Base-by-base conservation (phyloP, 2,113 vertebrate genomes). In the Thomomys bottae region DNA sequence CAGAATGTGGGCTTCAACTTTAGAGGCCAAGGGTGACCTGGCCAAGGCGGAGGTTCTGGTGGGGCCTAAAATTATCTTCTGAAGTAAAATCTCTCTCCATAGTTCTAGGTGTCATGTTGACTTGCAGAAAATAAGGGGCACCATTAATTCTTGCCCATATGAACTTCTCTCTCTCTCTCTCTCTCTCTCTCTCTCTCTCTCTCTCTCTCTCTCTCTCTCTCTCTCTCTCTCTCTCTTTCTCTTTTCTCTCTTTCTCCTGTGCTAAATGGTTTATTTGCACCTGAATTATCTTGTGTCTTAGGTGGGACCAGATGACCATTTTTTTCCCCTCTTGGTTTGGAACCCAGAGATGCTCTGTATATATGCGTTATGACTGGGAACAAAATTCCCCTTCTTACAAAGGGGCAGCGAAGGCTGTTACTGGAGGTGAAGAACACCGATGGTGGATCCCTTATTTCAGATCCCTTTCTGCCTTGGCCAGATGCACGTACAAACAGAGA, bases 21-120 rank as follows among this genome's bases (percentile, higher is more conserved):
- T 54, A 24, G 26, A 32, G 34, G 66, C 57, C 34, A 6, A 36
- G 20, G 42, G 24, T 18, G 20, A 38, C 21, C 9, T 36, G 4
- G 20, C 20, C 5, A 20, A 28, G 64, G 4, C 9, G 1, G 18
- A 57, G 57, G 61, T 23, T 3, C 0, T 20, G 1, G 21, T 42
- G 8, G 45, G 57, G 49, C 18, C 30, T n/a, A 15, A 30, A 61
- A 38, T 15, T 30, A 32, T 42, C 64, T 38, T 10, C 4, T 0
- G 5, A 72, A 32, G 38, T 32, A 42, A 59, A 32, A 26, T 24
- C n/a, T 66, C 61, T 23, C 42, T 32, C 24, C n/a, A 21, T 30
- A 9, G 77, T 34, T 54, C 49, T 54, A 54, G 49, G 49, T 54
- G 21, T 66, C 61, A 70, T 30, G 40, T 32, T 57, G 36, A 91